These are phyloP conservation scores for Enhydra lutris DNA, from an alignment of 2,113 vertebrate species.

Conservation along the genomic window DNA sequence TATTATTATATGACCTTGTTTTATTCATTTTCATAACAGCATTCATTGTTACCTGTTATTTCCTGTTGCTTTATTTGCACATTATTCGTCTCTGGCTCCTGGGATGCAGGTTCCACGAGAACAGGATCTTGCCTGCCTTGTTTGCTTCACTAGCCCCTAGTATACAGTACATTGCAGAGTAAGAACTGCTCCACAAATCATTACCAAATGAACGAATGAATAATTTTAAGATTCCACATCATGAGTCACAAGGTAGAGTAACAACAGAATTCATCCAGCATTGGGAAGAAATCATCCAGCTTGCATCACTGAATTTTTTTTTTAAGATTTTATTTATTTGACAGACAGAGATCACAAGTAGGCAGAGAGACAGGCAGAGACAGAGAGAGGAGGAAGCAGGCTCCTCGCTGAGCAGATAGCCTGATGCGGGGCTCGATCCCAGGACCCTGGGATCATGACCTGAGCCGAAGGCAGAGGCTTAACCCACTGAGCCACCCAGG, in stretches of 20 bases:
- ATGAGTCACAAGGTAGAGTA: background rate
- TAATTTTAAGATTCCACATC: background rate
- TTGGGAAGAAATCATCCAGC: background rate
- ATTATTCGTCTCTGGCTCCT: background rate
- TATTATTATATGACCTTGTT: background rate
- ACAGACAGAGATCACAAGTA: no score
- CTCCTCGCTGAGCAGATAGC: no score
- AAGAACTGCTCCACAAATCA: background rate
- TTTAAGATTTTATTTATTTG: no score
- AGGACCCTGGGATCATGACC: no score
- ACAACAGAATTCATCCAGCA: background rate
- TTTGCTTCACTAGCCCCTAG: background rate
- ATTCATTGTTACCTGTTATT: background rate
- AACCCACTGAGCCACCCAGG: no score
- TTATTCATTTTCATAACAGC: background rate
- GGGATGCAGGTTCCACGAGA: background rate
- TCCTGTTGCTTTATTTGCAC: background rate
- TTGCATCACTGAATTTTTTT: background rate
- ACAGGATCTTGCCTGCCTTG: background rate
- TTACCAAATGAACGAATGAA: background rate
- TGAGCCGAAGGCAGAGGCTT: no score
- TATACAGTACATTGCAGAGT: background rate
- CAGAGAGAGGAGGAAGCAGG: no score
- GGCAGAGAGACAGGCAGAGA: no score
- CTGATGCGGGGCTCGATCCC: no score